Evolutionary conservation across 2,113 vertebrate species (phyloP).

Genomic region (Microtus oregoni): DNA sequence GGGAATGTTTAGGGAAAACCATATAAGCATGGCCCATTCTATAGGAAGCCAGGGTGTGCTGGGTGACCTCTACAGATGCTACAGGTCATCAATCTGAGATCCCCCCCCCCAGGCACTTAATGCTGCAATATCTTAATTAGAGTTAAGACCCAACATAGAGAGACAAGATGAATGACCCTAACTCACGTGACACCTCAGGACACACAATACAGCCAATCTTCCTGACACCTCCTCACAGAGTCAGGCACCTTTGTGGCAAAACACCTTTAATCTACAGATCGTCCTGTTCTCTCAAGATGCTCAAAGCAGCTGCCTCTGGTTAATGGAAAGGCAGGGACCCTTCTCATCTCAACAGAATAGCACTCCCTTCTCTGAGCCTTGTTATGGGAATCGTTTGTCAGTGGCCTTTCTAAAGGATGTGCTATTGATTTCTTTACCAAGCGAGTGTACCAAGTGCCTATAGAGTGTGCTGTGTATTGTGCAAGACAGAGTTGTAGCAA

Average conservation of each 20-base stretch:
- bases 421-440: background rate
- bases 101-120: rapidly evolving
- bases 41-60: background rate
- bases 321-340: background rate
- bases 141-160: background rate
- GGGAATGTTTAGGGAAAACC: background rate
- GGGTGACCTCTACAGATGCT: background rate
- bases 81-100: background rate
- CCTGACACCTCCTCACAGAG: background rate
- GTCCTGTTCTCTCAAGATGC: background rate
- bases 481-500: background rate
- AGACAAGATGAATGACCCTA: background rate
- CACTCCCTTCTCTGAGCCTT: background rate
- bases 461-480: background rate
- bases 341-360: background rate
- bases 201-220: background rate
- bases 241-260: background rate
- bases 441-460: background rate
- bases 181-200: background rate
- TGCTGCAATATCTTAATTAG: background rate
- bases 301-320: background rate
- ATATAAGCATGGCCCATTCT: rapidly evolving
- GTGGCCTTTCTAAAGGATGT: background rate
- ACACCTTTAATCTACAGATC: background rate
- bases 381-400: background rate